Evolutionary conservation across 2,888 invertebrate species (phyloP).

Genomic region (Herminia tarsipennalis): DNA sequence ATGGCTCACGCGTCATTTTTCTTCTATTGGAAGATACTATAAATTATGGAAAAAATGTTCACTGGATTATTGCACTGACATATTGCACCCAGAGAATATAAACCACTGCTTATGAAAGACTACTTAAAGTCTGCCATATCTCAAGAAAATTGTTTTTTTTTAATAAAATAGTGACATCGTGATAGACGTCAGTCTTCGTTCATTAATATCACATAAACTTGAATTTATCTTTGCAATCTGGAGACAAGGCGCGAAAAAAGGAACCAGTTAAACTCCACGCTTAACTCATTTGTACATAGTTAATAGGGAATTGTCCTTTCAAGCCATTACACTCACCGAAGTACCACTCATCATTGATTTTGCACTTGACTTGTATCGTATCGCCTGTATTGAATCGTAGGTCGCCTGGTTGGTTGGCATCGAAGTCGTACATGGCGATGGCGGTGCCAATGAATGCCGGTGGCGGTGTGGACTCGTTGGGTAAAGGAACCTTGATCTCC

Average conservation of each 20-base stretch:
- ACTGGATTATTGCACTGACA: conserved; percentile 24
- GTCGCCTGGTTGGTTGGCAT: conserved; percentile 84
- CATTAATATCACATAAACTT: conserved; percentile 39
- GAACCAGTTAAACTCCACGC: conserved; percentile 23
- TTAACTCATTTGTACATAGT: conserved; percentile 88
- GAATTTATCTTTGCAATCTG: conserved; percentile 24
- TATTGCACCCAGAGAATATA: conserved; percentile 37
- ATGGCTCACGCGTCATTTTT: conserved; percentile 54
- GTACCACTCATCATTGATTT: conserved; percentile 92
- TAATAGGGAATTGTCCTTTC: conserved; percentile 92
- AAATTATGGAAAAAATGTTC: no score
- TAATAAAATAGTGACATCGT: conserved; percentile 39
- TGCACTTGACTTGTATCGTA: conserved; percentile 87
- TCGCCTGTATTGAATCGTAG: conserved; percentile 67
- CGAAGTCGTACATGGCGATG: conserved; percentile 89
- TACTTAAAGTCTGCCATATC: conserved; percentile 29
- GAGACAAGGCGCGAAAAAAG: conserved; percentile 11
- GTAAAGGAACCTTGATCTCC: conserved; percentile 90
- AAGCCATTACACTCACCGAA: conserved; percentile 89
- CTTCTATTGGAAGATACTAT: conserved; percentile 25
- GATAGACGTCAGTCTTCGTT: conserved; percentile 54
- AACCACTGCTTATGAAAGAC: conserved; percentile 22
- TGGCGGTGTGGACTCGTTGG: conserved; percentile 59
- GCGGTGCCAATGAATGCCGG: conserved; percentile 73
- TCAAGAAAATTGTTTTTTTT: conserved; percentile 23